A percentile compares a stretch with the other conserved stretches of the same genome.
These are phyloP conservation scores for Crypturellus tataupa DNA, from an alignment of 2,797 vertebrate genomes.

Conservation along the genomic window DNA sequence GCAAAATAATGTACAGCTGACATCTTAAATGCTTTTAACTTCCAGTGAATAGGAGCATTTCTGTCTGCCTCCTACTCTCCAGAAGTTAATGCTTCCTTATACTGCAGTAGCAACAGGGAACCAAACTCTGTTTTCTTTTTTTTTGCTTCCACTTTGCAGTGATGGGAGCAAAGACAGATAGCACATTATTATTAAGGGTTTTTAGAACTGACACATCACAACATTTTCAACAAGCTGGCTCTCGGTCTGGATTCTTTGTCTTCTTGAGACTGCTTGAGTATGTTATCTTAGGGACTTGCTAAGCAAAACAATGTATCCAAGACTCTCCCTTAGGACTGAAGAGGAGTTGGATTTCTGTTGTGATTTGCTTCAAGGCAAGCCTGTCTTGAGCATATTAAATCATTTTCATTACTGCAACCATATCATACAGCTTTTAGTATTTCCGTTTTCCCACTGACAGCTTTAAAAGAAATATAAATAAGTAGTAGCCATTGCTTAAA, in stretches of 20 bases:
- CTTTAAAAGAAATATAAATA: not conserved
- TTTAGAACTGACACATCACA: not conserved
- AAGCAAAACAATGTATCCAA: not conserved
- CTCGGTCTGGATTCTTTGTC: not conserved
- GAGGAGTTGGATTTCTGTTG: not conserved
- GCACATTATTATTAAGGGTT: accelerated
- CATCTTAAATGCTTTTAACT: not conserved
- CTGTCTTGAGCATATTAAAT: not conserved
- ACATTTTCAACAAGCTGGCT: not conserved
- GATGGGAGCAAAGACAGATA: not conserved
- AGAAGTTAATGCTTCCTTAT: not conserved
- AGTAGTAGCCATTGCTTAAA: not conserved
- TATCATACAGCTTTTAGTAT: not conserved
- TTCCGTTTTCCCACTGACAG: not conserved
- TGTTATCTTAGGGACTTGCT: not conserved
- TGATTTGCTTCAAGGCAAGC: not conserved
- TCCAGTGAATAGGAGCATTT: not conserved
- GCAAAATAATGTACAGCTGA: not conserved
- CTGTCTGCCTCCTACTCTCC: not conserved
- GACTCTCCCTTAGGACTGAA: not conserved
- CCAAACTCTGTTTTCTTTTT: not conserved
- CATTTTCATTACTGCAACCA: not conserved
- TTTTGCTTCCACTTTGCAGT: not conserved
- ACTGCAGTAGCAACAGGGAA: not conserved
- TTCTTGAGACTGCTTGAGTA: not conserved